Evolutionary conservation across 1,140 invertebrate genomes (phyloP), one percentile per base, ranked within the genome.

Genomic region (Battus philenor): DNA sequence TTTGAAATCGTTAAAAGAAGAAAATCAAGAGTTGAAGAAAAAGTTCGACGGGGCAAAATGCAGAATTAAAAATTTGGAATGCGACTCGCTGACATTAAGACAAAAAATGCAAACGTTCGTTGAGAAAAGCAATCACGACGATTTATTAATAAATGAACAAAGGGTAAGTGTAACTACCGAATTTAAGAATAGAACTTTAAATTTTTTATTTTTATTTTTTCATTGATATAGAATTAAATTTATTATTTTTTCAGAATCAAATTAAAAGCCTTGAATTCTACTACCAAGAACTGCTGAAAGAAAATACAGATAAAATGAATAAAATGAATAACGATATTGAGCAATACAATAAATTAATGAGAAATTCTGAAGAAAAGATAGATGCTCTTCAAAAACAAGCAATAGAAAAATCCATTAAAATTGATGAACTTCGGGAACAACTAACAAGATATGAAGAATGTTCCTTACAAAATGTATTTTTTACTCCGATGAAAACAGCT

Each of bases 41-140:
- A 91, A 90, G 68, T 49, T 90, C 1, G 89, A 91, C 4, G 87
- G 82, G 5, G 67, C 85, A 1, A 86, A 69, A 54, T 88, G 89
- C 24, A 83, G 89, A 54, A 87, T 87, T 26, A 87, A 84, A 63
- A 88, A 89, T 45, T 66, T 91, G 5, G 89, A 90, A 56, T 87
- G 85, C 32, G 89, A 91, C 44, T 50, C 81, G 1, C 74, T 62
- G 1, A 57, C 52, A 0, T 54, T 87, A 1, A 87, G 86, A 51
- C 74, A 78, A 12, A 88, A 88, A 51, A 77, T 89, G 45, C 75
- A 80, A 17, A 80, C 87, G 5, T 68, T 89, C 26, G 68, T 86
- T 2, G 88, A 89, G 29, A 90, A 90, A 54, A 88, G 82, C 57
- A 79, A 75, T 30, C 79, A 88, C 43, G 90, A 91, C 46, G 86